Evolutionary conservation across 2,888 invertebrate species (phyloP).

Genomic region (Pharmacophagus antenor): DNA sequence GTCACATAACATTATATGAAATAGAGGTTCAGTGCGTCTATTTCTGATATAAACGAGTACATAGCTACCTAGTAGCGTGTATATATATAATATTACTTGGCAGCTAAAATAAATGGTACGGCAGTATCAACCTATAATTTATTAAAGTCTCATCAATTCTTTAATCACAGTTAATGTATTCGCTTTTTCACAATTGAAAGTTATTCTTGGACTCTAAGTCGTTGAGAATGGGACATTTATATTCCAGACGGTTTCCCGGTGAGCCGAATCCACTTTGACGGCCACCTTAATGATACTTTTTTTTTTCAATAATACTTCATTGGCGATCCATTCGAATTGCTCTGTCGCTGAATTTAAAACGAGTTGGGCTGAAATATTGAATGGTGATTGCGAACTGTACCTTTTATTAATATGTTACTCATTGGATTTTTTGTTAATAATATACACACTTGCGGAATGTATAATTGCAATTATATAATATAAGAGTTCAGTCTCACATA

Average conservation of each 20-base stretch:
- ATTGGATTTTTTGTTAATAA: too few species aligned
- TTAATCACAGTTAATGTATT: not conserved
- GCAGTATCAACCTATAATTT: not conserved
- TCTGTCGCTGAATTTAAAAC: not conserved
- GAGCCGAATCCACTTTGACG: not conserved
- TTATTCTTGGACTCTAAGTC: not conserved
- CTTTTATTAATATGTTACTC: not conserved
- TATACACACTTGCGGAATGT: too few species aligned
- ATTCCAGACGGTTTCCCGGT: constrained; percentile 2
- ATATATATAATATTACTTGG: too few species aligned
- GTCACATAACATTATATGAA: too few species aligned
- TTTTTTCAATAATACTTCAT: constrained; percentile 10
- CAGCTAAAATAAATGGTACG: not conserved
- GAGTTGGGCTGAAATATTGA: not conserved
- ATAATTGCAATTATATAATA: too few species aligned
- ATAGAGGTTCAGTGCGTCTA: too few species aligned
- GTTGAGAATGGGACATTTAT: constrained; percentile 4
- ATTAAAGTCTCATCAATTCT: not conserved
- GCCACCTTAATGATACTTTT: constrained; percentile 5
- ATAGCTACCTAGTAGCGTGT: too few species aligned
- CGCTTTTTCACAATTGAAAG: not conserved
- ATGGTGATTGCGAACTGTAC: not conserved
- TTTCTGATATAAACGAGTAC: too few species aligned
- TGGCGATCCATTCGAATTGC: not conserved
- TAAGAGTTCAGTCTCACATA: too few species aligned